Percentiles rank a stretch among this genome's conserved stretches.
These are phyloP conservation scores for Eospalax fontanierii DNA, from an alignment of 2,797 vertebrate species.

Conservation along the genomic window DNA sequence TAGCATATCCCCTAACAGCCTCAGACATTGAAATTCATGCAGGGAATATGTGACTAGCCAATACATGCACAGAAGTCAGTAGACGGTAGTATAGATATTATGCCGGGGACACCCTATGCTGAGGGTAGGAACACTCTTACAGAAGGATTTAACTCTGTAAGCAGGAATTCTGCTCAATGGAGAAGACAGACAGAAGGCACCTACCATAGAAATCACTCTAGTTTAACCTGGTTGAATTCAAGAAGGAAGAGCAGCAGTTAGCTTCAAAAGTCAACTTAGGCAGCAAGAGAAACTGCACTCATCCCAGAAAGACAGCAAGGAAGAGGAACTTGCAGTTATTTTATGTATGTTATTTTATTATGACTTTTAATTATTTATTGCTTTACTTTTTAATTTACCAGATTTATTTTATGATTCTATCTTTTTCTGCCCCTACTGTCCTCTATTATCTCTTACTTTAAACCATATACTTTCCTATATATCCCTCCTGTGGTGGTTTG, in stretches of 20 bases:
- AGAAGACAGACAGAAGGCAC: background rate
- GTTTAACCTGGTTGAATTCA: background rate
- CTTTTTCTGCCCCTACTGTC: background rate
- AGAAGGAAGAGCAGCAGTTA: background rate
- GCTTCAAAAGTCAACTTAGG: background rate
- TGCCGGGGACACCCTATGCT: background rate
- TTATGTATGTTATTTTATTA: background rate
- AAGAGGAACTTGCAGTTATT: background rate
- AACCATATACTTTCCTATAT: background rate
- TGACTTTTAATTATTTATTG: background rate
- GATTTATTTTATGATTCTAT: background rate
- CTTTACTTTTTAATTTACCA: background rate
- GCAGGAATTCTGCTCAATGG: background rate
- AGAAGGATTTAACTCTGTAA: background rate
- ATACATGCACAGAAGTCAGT: background rate
- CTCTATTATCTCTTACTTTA: background rate
- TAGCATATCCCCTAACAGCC: background rate
- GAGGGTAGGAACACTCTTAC: background rate
- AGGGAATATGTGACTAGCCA: background rate
- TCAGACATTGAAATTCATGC: background rate
- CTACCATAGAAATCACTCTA: background rate
- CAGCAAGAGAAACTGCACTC: background rate
- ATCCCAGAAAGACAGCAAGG: background rate
- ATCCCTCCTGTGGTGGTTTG: too few species aligned
- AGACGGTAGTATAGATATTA: background rate